phyloP scores from a whole-genome alignment of 2,113 vertebrate genomes.

The Elephantulus edwardii region DNA sequence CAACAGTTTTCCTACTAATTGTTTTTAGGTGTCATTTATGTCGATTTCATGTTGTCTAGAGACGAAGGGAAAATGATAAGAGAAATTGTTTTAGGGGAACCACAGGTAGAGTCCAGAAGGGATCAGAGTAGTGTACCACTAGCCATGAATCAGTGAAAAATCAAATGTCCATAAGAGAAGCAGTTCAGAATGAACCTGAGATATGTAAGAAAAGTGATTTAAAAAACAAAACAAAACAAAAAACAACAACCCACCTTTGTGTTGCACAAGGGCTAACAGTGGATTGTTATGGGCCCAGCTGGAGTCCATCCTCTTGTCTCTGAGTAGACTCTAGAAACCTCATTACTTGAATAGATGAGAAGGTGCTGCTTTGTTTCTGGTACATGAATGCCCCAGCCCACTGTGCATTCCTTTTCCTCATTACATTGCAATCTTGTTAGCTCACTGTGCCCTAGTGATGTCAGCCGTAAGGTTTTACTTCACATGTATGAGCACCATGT shows the following conservation, averaged over 20 bases:
- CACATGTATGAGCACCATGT: not conserved
- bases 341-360: slow-evolving; percentile 44
- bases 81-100: slow-evolving; percentile 78
- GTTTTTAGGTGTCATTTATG: slow-evolving; percentile 85
- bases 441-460: not conserved
- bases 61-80: slow-evolving; percentile 79
- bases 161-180: slow-evolving; percentile 45
- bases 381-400: not conserved
- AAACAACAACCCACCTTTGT: slow-evolving; percentile 12
- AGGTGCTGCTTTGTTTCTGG: slow-evolving; percentile 48
- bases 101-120: slow-evolving; percentile 74
- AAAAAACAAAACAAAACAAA: too few relatives aligned
- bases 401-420: not conserved
- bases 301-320: slow-evolving; percentile 39
- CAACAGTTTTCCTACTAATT: slow-evolving; percentile 84
- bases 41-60: slow-evolving; percentile 85
- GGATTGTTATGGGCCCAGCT: slow-evolving; percentile 46
- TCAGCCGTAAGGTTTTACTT: slow-evolving; percentile 28
- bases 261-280: slow-evolving; percentile 21
- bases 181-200: slow-evolving; percentile 16
- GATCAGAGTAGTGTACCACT: slow-evolving; percentile 59
- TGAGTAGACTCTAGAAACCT: slow-evolving; percentile 62
- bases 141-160: slow-evolving; percentile 11
- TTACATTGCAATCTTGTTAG: slow-evolving; percentile 1
- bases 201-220: slow-evolving; percentile 17